Base-by-base conservation (phyloP, 2,888 invertebrate species). In the Mesorhabditis spiculigera region DNA sequence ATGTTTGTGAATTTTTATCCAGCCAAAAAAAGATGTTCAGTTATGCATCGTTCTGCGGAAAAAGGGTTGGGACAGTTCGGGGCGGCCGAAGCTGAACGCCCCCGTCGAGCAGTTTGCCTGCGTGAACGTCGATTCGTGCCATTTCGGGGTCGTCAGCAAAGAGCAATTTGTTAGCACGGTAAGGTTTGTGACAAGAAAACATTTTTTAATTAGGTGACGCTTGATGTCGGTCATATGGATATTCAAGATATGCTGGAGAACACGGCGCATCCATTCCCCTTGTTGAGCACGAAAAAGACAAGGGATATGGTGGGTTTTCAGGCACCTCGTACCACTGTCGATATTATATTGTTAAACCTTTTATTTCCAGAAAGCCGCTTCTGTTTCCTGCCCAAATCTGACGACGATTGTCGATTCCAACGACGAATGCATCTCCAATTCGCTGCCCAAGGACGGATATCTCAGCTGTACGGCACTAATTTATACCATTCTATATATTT, bases 71-170 rank as follows among this genome's bases (percentile, higher is more conserved):
- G 77, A 4, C 58, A 70, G 41, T 45, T 65, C 10, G 63, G 67
- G 10, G 45, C 66, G 69, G 66, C 72, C 42, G 74, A 75, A 28
- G 65, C 76, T 2, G 76, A n/a, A 64, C 13, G 8, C 10, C 64
- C 74, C 78, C 0, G 78, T 75, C 61, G 76, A 76, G 42, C 67
- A 80, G 6, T 78, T 82, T 50, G 78, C 80, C n/a, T 75, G 75
- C 50, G 71, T 79, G 43, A 73, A 73, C 41, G 67, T 81, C 4
- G 71, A 77, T 3, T 71, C 74, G 10, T 74, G 81, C 45, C 66
- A 72, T n/a, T 69, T 82, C 8, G 78, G 73, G 5, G 73, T 81
- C 5, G 72, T 73, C 13, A 79, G 77, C 45, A 80, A 79, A 42
- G 82, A 82, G 45, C 75, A 74, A 41, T 69, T 73, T 61, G 45